Evolutionary conservation across 2,113 vertebrate genomes (phyloP).

Genomic region (Oophaga pumilio): DNA sequence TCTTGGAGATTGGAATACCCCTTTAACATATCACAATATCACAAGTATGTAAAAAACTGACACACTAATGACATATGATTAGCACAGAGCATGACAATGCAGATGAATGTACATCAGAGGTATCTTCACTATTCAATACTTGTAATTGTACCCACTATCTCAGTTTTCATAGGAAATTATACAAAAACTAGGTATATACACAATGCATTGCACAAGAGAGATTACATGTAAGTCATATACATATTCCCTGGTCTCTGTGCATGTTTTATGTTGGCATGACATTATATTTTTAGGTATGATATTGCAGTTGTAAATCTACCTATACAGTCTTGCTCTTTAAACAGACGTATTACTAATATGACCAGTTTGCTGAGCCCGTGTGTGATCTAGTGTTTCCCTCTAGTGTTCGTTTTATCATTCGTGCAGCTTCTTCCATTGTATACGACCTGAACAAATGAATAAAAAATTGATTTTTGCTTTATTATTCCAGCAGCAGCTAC

Average conservation of each 20-base stretch:
- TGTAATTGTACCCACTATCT: background rate
- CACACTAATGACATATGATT: too few species aligned
- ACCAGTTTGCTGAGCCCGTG: conserved; percentile 14
- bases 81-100: too few species aligned
- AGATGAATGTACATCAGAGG: background rate
- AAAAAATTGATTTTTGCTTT: background rate
- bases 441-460: background rate
- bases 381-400: conserved; percentile 58
- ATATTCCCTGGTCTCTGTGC: background rate
- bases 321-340: background rate
- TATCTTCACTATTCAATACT: too few species aligned
- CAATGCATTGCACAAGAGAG: background rate
- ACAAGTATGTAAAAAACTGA: too few species aligned
- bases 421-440: background rate
- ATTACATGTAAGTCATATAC: background rate
- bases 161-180: background rate
- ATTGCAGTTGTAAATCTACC: background rate
- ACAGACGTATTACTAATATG: background rate
- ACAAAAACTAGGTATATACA: background rate
- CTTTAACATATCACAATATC: too few species aligned
- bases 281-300: background rate
- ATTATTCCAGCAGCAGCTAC: background rate
- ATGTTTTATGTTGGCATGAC: background rate
- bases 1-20: too few species aligned
- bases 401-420: conserved; percentile 49